Evolutionary conservation across 2,888 invertebrate genomes (phyloP).

Genomic region (Patella depressa): DNA sequence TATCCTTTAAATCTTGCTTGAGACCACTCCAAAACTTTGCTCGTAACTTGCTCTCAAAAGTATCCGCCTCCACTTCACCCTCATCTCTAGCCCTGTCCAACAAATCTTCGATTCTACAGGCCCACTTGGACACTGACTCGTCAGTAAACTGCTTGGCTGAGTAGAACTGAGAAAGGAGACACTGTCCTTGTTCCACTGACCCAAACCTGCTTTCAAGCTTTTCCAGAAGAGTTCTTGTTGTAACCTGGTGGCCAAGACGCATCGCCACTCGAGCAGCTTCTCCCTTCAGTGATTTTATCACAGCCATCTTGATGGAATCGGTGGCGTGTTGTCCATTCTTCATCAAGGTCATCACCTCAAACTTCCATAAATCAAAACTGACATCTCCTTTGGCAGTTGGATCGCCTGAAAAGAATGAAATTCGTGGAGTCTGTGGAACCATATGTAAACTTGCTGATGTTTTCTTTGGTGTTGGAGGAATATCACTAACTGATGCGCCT

Average conservation of each 20-base stretch:
- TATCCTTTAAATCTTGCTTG: not conserved
- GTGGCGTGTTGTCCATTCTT: not conserved
- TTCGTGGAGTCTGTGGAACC: not conserved
- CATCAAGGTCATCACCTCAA: not conserved
- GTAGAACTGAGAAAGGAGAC: not conserved
- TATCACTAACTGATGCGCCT: not conserved
- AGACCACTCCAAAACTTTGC: not conserved
- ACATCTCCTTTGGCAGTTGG: not conserved
- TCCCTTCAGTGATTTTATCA: not conserved
- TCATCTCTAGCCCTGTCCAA: conserved; percentile 1
- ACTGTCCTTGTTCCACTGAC: not conserved
- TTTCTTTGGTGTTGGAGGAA: not conserved
- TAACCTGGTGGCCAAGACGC: conserved; percentile 1
- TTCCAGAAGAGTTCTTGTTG: not conserved
- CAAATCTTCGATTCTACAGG: not conserved
- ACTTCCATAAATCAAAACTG: not conserved
- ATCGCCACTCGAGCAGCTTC: not conserved
- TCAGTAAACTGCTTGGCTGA: not conserved
- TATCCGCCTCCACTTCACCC: not conserved
- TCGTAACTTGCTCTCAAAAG: not conserved
- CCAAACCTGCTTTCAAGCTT: not conserved
- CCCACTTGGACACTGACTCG: not conserved
- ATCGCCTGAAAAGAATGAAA: conserved; percentile 1
- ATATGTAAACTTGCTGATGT: conserved; percentile 3
- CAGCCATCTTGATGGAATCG: not conserved